phyloP scores from a whole-genome alignment of 1,140 invertebrate species.

The Hyles euphorbiae region DNA sequence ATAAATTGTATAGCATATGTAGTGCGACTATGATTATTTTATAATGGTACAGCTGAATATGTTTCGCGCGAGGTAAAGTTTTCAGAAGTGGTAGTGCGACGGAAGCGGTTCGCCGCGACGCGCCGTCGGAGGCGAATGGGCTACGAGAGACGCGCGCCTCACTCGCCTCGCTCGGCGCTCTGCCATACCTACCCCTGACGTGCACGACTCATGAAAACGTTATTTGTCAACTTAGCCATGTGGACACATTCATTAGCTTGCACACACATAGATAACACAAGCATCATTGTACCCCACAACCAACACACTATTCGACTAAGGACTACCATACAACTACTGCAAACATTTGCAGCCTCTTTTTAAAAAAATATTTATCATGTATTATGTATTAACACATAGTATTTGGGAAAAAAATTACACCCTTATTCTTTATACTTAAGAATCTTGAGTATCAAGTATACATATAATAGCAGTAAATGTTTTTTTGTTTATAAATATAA shows the following conservation, averaged over 20 bases:
- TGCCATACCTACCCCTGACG: slow-evolving; percentile 24
- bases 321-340: no score
- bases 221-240: slow-evolving; percentile 22
- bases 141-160: slow-evolving; percentile 7
- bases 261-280: neutral
- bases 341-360: no score
- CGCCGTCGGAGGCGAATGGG: slow-evolving; percentile 44
- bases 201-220: slow-evolving; percentile 16
- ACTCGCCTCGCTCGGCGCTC: slow-evolving; percentile 11
- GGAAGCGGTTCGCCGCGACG: slow-evolving; percentile 38
- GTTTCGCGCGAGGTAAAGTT: slow-evolving; percentile 36
- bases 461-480: no score
- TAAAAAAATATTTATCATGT: no score
- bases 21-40: neutral
- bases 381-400: no score
- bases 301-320: no score
- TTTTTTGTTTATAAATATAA: no score
- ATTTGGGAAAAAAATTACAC: no score
- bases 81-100: slow-evolving; percentile 23
- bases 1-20: no score
- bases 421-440: no score
- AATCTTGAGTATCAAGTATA: no score
- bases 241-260: slow-evolving; percentile 19
- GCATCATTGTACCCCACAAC: no score
- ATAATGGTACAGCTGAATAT: neutral